phyloP scores from a whole-genome alignment of 2,888 invertebrate species.

The Spatulosminthurus flaviceps region DNA sequence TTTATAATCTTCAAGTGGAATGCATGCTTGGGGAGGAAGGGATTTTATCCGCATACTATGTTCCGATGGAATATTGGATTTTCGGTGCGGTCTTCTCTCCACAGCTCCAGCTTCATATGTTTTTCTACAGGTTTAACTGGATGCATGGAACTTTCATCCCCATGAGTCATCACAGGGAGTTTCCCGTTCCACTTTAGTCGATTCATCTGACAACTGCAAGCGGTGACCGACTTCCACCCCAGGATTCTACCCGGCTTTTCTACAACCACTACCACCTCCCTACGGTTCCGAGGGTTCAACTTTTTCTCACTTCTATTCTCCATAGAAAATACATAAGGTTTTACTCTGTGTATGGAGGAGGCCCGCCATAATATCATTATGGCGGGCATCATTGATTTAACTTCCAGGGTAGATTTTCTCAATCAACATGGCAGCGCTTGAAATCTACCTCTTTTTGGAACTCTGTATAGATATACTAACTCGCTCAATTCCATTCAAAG shows the following conservation, averaged over 20 bases:
- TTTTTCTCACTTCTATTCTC: background rate
- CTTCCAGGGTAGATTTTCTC: background rate
- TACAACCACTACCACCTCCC: too few relatives aligned
- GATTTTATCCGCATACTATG: background rate
- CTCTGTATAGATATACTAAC: too few relatives aligned
- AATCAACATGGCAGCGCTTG: too few relatives aligned
- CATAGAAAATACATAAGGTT: too few relatives aligned
- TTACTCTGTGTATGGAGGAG: background rate
- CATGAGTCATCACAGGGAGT: constrained; percentile 6
- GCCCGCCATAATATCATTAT: background rate
- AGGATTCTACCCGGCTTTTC: constrained; percentile 9
- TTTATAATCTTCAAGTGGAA: background rate
- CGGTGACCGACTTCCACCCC: constrained; percentile 18
- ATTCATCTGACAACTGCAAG: background rate
- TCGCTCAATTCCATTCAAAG: too few relatives aligned
- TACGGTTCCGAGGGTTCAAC: too few relatives aligned
- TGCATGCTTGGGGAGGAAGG: background rate
- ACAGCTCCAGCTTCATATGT: too few relatives aligned
- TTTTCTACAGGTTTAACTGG: too few relatives aligned
- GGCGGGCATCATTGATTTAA: constrained; percentile 1
- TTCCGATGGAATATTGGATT: background rate
- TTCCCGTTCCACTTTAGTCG: background rate
- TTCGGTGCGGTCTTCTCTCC: background rate
- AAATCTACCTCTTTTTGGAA: too few relatives aligned
- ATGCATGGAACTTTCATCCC: background rate